Percentiles rank a stretch among this genome's conserved stretches.
Evolutionary conservation across 2,888 invertebrate species (phyloP).

Genomic region (Erebia ligea): DNA sequence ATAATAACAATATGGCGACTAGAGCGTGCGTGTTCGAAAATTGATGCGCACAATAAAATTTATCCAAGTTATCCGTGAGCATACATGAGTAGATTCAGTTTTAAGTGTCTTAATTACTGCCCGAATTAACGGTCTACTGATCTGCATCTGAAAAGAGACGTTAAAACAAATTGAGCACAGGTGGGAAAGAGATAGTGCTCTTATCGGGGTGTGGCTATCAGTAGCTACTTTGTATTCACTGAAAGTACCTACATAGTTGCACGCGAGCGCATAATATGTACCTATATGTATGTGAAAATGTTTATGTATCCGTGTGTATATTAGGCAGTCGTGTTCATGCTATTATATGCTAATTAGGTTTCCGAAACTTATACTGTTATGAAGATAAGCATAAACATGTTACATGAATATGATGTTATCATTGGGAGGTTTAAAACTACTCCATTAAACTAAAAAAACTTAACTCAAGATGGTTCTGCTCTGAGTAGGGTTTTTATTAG

Average conservation of each 20-base stretch:
- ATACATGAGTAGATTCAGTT: constrained; percentile 4
- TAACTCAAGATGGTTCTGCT: neutral
- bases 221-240: constrained; percentile 68
- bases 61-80: constrained; percentile 51
- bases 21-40: constrained; percentile 58
- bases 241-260: constrained; percentile 61
- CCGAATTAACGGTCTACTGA: constrained; percentile 51
- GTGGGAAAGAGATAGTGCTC: constrained; percentile 61
- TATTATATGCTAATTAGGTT: constrained; percentile 71
- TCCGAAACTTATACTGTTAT: constrained; percentile 54
- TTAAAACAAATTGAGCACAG: constrained; percentile 46
- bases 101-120: constrained; percentile 30
- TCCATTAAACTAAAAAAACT: neutral
- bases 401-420: constrained; percentile 9
- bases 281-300: constrained; percentile 41
- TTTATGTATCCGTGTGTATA: constrained; percentile 45
- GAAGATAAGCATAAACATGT: constrained; percentile 21
- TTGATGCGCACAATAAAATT: constrained; percentile 58
- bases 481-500: neutral
- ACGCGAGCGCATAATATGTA: constrained; percentile 57
- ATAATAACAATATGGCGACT: constrained; percentile 70
- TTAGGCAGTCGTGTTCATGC: constrained; percentile 58
- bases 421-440: neutral
- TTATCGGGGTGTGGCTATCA: constrained; percentile 76
- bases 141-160: constrained; percentile 52